phyloP scores from a whole-genome alignment of 2,888 invertebrate species.

The Eristalis pertinax region DNA sequence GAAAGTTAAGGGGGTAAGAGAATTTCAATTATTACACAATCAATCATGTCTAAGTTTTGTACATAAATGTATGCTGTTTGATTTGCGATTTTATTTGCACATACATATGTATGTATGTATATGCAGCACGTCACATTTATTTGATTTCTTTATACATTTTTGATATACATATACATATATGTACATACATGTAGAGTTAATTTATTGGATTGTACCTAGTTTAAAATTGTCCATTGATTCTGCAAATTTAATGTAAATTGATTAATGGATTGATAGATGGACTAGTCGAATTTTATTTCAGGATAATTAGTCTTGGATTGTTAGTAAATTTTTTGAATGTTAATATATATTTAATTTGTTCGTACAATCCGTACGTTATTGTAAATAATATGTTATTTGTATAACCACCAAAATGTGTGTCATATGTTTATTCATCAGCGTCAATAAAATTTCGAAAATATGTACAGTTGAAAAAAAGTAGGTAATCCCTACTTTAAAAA shows the following conservation, averaged over 20 bases:
- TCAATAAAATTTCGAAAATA: constrained; percentile 17
- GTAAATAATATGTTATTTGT: constrained; percentile 51
- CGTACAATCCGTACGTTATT: neutral
- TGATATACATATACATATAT: too few relatives aligned
- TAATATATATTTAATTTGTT: neutral
- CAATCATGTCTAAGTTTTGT: neutral
- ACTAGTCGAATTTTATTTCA: neutral
- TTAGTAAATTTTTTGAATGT: neutral
- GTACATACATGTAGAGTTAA: too few relatives aligned
- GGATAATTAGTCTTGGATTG: neutral
- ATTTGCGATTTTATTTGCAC: too few relatives aligned
- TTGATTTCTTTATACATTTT: too few relatives aligned
- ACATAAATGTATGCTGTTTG: too few relatives aligned
- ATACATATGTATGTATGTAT: too few relatives aligned
- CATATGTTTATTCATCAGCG: constrained; percentile 37
- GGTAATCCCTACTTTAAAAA: neutral
- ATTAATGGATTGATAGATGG: neutral
- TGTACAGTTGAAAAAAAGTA: neutral
- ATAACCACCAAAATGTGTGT: constrained; percentile 70
- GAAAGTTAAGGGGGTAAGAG: neutral
- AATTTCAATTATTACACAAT: neutral
- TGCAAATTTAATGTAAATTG: neutral
- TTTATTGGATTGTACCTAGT: too few relatives aligned
- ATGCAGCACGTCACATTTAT: too few relatives aligned
- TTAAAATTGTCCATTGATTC: too few relatives aligned